phyloP scores from a whole-genome alignment of 2,797 vertebrate genomes.

The Liparis tanakae region DNA sequence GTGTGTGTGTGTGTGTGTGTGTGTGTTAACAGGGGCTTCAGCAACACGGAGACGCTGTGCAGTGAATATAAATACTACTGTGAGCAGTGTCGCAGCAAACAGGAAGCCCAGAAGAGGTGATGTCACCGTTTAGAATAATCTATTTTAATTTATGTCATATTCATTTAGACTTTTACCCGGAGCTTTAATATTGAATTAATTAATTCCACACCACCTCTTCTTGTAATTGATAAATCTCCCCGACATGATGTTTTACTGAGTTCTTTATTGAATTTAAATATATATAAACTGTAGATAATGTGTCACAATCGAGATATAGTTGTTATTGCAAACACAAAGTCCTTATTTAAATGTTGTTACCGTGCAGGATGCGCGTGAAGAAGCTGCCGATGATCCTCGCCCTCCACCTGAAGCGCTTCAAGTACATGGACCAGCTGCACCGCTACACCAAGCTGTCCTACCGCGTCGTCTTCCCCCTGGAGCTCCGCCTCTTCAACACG shows the following conservation, averaged over 20 bases:
- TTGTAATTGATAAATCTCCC: not conserved
- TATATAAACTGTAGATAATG: not conserved
- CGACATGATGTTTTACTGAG: too few species aligned
- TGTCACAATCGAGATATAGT: not conserved
- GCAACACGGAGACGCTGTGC: constrained; percentile 97
- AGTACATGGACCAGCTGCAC: constrained; percentile 96
- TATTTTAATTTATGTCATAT: not conserved
- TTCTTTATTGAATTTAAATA: too few species aligned
- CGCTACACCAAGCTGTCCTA: constrained; percentile 95
- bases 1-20: not conserved
- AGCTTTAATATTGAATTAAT: too few species aligned
- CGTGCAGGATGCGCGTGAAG: constrained; percentile 90
- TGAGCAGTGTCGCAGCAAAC: constrained; percentile 98
- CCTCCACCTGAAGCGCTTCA: constrained; percentile 93
- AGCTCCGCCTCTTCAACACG: constrained; percentile 94
- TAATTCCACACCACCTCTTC: too few species aligned
- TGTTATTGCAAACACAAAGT: too few species aligned
- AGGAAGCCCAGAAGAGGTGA: constrained; percentile 92
- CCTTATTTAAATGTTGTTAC: too few species aligned
- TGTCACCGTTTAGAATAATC: not conserved
- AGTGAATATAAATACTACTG: constrained; percentile 99
- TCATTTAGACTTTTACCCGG: not conserved
- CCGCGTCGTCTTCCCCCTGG: constrained; percentile 93
- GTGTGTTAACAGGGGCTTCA: constrained; percentile 85
- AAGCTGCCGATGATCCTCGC: constrained; percentile 95